A percentile compares a stretch with the other conserved stretches of the same genome.
phyloP scores from a whole-genome alignment of 2,797 vertebrate genomes.

The Premnoplex brunnescens region DNA sequence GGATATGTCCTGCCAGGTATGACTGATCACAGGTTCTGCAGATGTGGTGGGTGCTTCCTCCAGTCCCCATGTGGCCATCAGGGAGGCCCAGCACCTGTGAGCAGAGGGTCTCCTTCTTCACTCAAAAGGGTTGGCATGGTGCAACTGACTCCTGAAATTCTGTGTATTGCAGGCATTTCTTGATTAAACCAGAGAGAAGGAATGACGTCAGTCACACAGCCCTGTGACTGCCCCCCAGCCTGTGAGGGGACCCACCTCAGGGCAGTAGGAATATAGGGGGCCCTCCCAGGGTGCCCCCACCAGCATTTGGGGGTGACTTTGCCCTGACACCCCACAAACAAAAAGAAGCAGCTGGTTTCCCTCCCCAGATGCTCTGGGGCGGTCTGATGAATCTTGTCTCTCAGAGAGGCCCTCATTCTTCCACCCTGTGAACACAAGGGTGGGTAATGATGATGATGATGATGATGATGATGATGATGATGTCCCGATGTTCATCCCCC shows the following conservation, averaged over 20 bases:
- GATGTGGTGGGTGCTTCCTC: neutral
- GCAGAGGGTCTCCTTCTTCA: neutral
- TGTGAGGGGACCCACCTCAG: rapidly evolving
- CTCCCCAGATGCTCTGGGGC: rapidly evolving
- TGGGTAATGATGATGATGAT: neutral
- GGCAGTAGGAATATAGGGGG: neutral
- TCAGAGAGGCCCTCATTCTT: rapidly evolving
- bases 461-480: neutral
- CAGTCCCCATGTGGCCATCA: rapidly evolving
- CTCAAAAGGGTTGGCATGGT: rapidly evolving
- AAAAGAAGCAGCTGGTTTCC: neutral
- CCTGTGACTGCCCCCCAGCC: rapidly evolving
- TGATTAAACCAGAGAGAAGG: neutral
- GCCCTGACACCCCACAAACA: neutral
- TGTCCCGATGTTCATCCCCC: rapidly evolving
- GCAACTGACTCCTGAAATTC: neutral
- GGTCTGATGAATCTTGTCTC: rapidly evolving
- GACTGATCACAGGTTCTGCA: neutral
- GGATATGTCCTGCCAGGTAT: neutral
- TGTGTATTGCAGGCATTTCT: neutral
- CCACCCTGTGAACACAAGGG: rapidly evolving
- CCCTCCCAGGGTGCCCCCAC: neutral
- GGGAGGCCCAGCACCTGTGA: neutral
- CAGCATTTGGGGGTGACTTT: neutral
- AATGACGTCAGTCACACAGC: rapidly evolving